A percentile compares a stretch with the other conserved stretches of the same genome.
Conservation (phyloP, 2,888 invertebrate species). For the Aphodius sticticus region DNA sequence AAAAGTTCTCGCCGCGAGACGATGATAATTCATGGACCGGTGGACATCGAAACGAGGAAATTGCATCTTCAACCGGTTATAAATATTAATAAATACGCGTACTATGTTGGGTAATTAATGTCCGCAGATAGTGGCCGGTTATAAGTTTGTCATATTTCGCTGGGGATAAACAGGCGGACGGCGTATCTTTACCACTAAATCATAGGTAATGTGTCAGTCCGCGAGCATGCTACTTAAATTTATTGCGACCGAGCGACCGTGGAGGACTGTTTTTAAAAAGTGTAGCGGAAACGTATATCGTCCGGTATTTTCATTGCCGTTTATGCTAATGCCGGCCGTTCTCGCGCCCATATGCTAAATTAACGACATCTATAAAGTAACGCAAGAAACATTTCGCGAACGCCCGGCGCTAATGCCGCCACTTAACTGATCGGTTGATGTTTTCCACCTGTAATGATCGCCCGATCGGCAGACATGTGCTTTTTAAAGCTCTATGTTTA, state of each 20-base stretch:
- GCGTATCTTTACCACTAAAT: constrained; percentile 17
- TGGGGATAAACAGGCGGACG: constrained; percentile 7
- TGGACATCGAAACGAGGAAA: constrained; percentile 20
- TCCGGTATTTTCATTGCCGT: constrained; percentile 20
- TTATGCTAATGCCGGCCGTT: constrained; percentile 18
- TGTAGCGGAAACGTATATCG: constrained; percentile 18
- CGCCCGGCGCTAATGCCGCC: not conserved
- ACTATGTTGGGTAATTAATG: constrained; percentile 13
- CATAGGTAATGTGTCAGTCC: constrained; percentile 25
- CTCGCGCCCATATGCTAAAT: not conserved
- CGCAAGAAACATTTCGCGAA: not conserved
- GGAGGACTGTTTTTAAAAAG: constrained; percentile 16
- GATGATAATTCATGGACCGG: not conserved
- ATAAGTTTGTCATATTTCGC: constrained; percentile 27
- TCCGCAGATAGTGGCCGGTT: constrained; percentile 17
- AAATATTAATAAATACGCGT: constrained; percentile 24
- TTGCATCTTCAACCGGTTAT: constrained; percentile 20
- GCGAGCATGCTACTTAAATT: constrained; percentile 15
- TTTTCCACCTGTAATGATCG: not conserved
- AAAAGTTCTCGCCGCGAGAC: not conserved
- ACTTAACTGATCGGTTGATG: not conserved
- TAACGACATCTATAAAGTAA: constrained; percentile 4
- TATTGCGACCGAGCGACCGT: constrained; percentile 22
- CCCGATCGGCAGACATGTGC: not conserved
- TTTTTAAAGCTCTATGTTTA: not conserved